A percentile compares a stretch with the other conserved stretches of the same genome.
These are phyloP conservation scores for Ichneumoninae sp. DNA, from an alignment of 2,888 invertebrate species.

Conservation along the genomic window DNA sequence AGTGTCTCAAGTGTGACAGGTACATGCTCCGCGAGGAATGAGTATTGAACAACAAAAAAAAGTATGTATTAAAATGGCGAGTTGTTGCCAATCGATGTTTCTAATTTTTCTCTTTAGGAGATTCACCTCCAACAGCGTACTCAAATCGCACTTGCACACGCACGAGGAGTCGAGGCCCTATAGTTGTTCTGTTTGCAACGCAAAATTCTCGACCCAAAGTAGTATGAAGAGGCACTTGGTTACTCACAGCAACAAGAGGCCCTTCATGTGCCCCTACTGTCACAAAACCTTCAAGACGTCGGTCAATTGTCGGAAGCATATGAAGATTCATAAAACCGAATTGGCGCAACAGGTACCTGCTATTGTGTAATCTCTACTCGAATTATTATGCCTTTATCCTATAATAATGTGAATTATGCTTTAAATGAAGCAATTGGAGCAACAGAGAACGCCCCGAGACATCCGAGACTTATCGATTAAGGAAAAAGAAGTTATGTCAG, in stretches of 20 bases:
- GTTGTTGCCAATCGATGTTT: background rate
- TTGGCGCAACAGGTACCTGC: conserved; percentile 82
- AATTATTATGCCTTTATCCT: background rate
- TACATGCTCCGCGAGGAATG: conserved; percentile 34
- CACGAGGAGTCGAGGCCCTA: conserved; percentile 85
- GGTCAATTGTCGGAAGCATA: conserved; percentile 88
- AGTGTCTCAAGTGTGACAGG: conserved; percentile 83
- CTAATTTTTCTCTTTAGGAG: conserved; percentile 75
- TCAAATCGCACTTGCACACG: conserved; percentile 86
- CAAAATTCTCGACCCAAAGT: conserved; percentile 82
- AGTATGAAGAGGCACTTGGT: conserved; percentile 83
- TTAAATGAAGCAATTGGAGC: conserved; percentile 75
- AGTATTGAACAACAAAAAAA: background rate
- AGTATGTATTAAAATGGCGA: background rate
- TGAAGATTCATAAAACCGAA: conserved; percentile 87
- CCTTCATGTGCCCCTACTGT: conserved; percentile 83
- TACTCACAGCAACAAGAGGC: conserved; percentile 83
- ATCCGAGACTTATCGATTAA: conserved; percentile 30
- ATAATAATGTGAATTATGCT: background rate
- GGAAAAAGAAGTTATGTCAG: conserved; percentile 45
- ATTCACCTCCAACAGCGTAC: conserved; percentile 86
- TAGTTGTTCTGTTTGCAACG: conserved; percentile 85
- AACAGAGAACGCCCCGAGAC: conserved; percentile 71
- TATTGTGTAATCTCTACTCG: background rate
- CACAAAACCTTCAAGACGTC: conserved; percentile 83